phyloP scores from a whole-genome alignment of 2,888 invertebrate genomes.

The Cephus pulcher region DNA sequence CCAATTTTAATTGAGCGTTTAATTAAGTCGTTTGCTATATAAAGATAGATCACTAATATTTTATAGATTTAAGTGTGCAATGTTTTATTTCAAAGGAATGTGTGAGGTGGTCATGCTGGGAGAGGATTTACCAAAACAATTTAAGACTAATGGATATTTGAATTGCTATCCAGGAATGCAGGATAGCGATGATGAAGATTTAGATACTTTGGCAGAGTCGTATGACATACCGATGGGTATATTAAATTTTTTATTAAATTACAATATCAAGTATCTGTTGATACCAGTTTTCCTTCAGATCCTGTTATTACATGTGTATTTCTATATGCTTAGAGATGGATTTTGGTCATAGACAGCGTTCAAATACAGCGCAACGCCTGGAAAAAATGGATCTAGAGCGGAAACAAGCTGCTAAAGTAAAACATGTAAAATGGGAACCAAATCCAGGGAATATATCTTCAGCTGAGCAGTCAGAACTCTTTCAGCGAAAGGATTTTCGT shows the following conservation, averaged over 20 bases:
- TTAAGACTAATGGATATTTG: conserved; percentile 71
- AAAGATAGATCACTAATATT: not conserved
- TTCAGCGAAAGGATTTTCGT: conserved; percentile 68
- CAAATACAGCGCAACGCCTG: conserved; percentile 88
- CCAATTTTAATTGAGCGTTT: not conserved
- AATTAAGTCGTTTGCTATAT: not conserved
- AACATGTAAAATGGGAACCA: conserved; percentile 79
- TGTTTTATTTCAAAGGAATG: conserved; percentile 70
- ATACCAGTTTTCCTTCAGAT: conserved; percentile 32
- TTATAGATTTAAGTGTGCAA: conserved; percentile 3
- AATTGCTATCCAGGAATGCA: conserved; percentile 83
- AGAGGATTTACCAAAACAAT: conserved; percentile 80
- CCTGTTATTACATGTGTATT: not conserved
- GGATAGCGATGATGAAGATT: conserved; percentile 83
- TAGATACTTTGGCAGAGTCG: conserved; percentile 75
- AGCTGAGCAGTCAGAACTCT: conserved; percentile 73
- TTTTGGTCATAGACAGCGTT: conserved; percentile 75
- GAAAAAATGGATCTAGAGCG: conserved; percentile 91
- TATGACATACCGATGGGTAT: conserved; percentile 81
- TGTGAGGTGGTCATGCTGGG: conserved; percentile 92
- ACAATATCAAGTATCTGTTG: conserved; percentile 72
- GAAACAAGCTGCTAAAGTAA: conserved; percentile 82
- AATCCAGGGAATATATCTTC: conserved; percentile 69
- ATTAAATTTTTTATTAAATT: conserved; percentile 43
- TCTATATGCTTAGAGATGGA: conserved; percentile 61